These are phyloP conservation scores for Brachionus sp. DNA, from an alignment of 1,140 invertebrate genomes.

Conservation along the genomic window DNA sequence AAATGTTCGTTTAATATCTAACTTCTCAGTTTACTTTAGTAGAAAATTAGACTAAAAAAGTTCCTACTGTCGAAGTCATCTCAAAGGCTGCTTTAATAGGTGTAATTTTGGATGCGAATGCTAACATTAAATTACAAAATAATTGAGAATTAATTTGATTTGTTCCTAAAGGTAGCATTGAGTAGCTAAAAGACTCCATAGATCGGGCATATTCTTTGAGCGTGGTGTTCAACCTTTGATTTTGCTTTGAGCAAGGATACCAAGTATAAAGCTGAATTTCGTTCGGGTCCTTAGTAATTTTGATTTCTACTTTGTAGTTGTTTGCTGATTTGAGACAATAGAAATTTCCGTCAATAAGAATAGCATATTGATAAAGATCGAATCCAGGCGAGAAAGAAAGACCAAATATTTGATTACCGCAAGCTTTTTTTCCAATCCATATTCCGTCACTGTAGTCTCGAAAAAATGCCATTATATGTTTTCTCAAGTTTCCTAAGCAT, in stretches of 20 bases:
- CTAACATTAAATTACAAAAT: slow-evolving; percentile 1
- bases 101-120: slow-evolving; percentile 4
- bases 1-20: neutral
- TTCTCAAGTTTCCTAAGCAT: neutral
- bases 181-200: neutral
- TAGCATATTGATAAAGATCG: slow-evolving; percentile 18
- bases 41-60: neutral
- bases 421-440: slow-evolving; percentile 24
- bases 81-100: neutral
- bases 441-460: slow-evolving; percentile 3
- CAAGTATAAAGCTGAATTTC: slow-evolving; percentile 14
- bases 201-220: slow-evolving; percentile 9
- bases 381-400: neutral
- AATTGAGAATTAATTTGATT: slow-evolving; percentile 26
- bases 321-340: neutral
- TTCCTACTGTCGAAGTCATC: neutral
- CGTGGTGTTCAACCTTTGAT: slow-evolving; percentile 1
- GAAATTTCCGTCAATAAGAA: slow-evolving; percentile 3
- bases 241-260: slow-evolving; percentile 10
- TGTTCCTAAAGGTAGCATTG: neutral
- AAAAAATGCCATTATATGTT: slow-evolving; percentile 18
- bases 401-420: slow-evolving; percentile 23
- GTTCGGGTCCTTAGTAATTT: neutral
- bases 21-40: neutral
- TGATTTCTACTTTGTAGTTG: slow-evolving; percentile 1